Evolutionary conservation across 1,140 invertebrate species (phyloP), one percentile per base, ranked within the genome.

Genomic region (Caerostris darwini): DNA sequence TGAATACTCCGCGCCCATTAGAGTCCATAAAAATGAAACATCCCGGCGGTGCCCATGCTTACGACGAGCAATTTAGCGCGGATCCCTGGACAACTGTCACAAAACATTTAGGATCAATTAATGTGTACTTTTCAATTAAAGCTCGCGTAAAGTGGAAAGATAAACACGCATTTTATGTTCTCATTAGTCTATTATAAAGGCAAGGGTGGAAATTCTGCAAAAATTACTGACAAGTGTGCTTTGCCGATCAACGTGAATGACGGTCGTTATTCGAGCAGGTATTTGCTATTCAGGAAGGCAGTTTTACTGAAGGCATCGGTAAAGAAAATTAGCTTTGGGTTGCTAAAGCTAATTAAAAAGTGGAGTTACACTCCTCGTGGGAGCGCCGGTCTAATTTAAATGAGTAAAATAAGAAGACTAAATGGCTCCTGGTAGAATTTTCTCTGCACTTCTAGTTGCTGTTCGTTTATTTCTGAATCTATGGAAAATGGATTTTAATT

Each of bases 261-360:
- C 19, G 10, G n/a, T 77, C 71, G 8, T 50, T 50, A 50, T 77
- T 77, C 17, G n/a, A 14, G 71, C 5, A 8, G 19, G 5, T 50
- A 19, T 77, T 77, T 77, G 19, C 71, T n/a, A 77, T 7, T 50
- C 14, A 77, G n/a, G 3, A 77, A 77, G 19, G 19, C 19, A 19
- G 71, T 77, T 77, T 10, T 10, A 77, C n/a, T 50, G 10, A 19
- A 77, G 3, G 71, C 50, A 3, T 19, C 19, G 14, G 19, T 50
- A n/a, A 77, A 77, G 71, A 77, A 77, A 77, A 77, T 77, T 77
- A 77, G 71, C 71, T 77, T 77, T 34, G 8, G 19, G n/a, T 6
- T 64, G 61, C 61, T 50, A n/a, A 50, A 77, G 71, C 71, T 77
- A 77, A 77, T 77, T 77, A 77, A 77, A 77, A 19, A 77, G n/a